Evolutionary conservation across 1,140 invertebrate genomes (phyloP).

Genomic region (Polypedilum vanderplanki): DNA sequence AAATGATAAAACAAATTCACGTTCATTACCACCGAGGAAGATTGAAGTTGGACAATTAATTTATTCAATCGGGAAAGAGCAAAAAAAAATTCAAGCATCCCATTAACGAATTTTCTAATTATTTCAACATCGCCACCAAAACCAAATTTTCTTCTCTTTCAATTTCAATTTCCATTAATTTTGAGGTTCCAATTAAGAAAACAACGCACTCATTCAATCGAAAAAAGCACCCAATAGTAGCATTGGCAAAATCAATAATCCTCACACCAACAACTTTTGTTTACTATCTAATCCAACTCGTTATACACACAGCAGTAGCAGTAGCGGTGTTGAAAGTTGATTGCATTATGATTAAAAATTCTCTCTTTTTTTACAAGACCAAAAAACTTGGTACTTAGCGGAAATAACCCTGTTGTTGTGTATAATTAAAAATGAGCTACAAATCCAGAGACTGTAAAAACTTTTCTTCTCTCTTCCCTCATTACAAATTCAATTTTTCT

Average conservation of each 20-base stretch:
- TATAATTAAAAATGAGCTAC: too few species aligned
- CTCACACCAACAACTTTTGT: too few species aligned
- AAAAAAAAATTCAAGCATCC: not conserved
- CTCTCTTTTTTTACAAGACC: too few species aligned
- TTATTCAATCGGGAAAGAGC: not conserved
- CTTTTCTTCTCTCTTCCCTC: too few species aligned
- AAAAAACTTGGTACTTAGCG: too few species aligned
- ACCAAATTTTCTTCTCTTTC: not conserved
- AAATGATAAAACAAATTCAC: slow-evolving; percentile 22
- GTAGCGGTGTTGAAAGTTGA: too few species aligned
- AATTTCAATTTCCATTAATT: slow-evolving; percentile 28
- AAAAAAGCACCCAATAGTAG: not conserved
- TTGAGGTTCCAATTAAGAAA: slow-evolving; percentile 24
- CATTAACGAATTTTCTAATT: slow-evolving; percentile 27
- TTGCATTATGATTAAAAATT: too few species aligned
- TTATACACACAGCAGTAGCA: too few species aligned
- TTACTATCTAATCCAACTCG: too few species aligned
- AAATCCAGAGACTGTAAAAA: too few species aligned
- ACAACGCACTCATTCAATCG: slow-evolving; percentile 1
- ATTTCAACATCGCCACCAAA: slow-evolving; percentile 21
- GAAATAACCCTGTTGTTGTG: too few species aligned
- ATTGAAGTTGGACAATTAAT: not conserved
- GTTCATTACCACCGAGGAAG: slow-evolving; percentile 20
- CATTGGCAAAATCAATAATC: not conserved
- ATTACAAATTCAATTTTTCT: too few species aligned